Evolutionary conservation across 2,797 vertebrate species (phyloP), one percentile per base, ranked within the genome.

Genomic region (Gymnoscopelus braueri): DNA sequence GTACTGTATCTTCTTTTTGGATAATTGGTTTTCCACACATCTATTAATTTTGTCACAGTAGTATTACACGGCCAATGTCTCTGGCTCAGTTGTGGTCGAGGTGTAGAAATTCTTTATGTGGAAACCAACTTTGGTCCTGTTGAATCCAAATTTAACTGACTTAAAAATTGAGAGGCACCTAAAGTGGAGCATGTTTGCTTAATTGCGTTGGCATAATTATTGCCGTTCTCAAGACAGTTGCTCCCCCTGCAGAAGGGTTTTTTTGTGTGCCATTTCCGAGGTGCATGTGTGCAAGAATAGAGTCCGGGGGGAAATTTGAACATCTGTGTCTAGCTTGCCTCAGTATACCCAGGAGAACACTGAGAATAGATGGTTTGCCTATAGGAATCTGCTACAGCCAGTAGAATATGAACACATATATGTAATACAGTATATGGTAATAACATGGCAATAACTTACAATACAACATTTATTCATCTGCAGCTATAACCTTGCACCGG

Each of bases 241-340:
- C 49, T 64, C 8, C 5, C 70, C 58, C 4, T n/a, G 4, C 64
- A 70, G 75, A 75, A 58, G 59, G 51, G 32, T 67, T 62, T 29
- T 52, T 72, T 15, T 75, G 50, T 65, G 59, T 55, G 79, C 63
- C 74, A 78, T 84, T 84, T 77, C 19, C 35, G 5, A 77, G 78
- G 78, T 69, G 76, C 62, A 57, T 71, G 71, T 72, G 71, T 79
- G 67, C 65, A 72, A 82, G 86, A 86, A 89, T 76, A 70, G 77
- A 68, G 80, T 87, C 88, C 84, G 59, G 71, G 35, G 86, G 88
- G 90, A 85, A 64, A 84, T 80, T 65, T 64, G 74, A 88, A 87
- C 90, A 90, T 87, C 88, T 91, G 90, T 78, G 85, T 85, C 76
- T 83, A 54, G 9, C 76, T 19, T 75, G 59, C 66, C 63, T 69